phyloP scores from a whole-genome alignment of 1,140 invertebrate genomes.

The Scaptomyza graminum region DNA sequence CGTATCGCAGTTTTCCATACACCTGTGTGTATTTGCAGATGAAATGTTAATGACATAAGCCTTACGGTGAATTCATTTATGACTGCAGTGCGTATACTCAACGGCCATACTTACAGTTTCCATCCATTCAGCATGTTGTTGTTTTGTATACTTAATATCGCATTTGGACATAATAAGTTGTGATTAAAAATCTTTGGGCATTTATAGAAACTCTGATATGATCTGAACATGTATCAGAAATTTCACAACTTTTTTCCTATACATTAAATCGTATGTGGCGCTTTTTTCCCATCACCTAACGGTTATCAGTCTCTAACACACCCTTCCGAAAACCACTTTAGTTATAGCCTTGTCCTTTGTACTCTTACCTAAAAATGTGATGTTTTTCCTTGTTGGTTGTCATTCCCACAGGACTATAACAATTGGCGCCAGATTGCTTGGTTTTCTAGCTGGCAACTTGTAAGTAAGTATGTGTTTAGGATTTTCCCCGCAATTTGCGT shows the following conservation, averaged over 20 bases:
- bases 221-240: too few species aligned
- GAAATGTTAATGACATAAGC: slow-evolving; percentile 44
- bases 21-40: slow-evolving; percentile 5
- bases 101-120: slow-evolving; percentile 13
- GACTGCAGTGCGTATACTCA: slow-evolving; percentile 34
- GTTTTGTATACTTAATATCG: background rate
- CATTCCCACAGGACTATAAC: slow-evolving; percentile 49
- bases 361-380: slow-evolving; percentile 16
- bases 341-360: slow-evolving; percentile 35
- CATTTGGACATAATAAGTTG: background rate
- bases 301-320: background rate
- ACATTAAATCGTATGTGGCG: too few species aligned
- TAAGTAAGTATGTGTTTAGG: slow-evolving; percentile 45
- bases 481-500: slow-evolving; percentile 27
- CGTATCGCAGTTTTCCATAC: slow-evolving; percentile 1
- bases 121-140: background rate
- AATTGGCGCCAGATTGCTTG: slow-evolving; percentile 63
- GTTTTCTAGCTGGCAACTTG: slow-evolving; percentile 33
- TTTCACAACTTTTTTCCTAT: too few species aligned
- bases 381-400: slow-evolving; percentile 28
- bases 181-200: background rate
- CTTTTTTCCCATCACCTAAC: too few species aligned
- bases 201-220: background rate
- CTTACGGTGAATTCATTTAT: slow-evolving; percentile 11
- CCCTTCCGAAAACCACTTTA: slow-evolving; percentile 8